These are phyloP conservation scores for Chymomyza costata DNA, from an alignment of 1,140 invertebrate genomes.

Conservation along the genomic window DNA sequence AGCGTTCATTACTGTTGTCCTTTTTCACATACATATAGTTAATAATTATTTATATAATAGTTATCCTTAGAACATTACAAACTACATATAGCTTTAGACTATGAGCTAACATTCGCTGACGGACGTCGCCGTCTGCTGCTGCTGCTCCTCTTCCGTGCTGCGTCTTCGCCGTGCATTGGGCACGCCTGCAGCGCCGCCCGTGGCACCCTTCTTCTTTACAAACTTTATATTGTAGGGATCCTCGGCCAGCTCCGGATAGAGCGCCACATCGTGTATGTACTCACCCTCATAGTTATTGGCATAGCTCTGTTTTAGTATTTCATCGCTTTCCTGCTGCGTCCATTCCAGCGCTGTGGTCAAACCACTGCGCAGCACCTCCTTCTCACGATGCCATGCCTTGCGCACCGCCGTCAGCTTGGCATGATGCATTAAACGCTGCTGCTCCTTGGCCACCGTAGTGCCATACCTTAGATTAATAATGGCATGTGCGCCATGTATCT, in stretches of 20 bases:
- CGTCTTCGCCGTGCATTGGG: slow-evolving; percentile 50
- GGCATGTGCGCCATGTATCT: slow-evolving; percentile 88
- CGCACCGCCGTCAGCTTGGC: slow-evolving; percentile 89
- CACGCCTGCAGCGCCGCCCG: slow-evolving; percentile 62
- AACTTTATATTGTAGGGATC: slow-evolving; percentile 96
- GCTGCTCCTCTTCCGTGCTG: slow-evolving; percentile 27
- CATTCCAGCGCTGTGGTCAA: slow-evolving; percentile 84
- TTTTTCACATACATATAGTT: slow-evolving; percentile 22
- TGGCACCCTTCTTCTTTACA: slow-evolving; percentile 83
- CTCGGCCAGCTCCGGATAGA: slow-evolving; percentile 94
- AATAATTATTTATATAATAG: slow-evolving; percentile 10
- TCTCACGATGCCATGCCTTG: slow-evolving; percentile 94
- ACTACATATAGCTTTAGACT: slow-evolving; percentile 12
- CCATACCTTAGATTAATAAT: slow-evolving; percentile 92
- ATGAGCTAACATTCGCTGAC: slow-evolving; percentile 51
- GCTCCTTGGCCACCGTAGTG: slow-evolving; percentile 90
- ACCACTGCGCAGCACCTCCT: slow-evolving; percentile 87
- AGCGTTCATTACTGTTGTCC: slow-evolving; percentile 12
- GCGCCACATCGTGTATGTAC: slow-evolving; percentile 91
- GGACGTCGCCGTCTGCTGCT: slow-evolving; percentile 2
- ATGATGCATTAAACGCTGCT: slow-evolving; percentile 90
- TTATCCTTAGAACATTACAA: slow-evolving; percentile 4
- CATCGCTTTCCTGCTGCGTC: slow-evolving; percentile 88
- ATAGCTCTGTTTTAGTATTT: slow-evolving; percentile 88
- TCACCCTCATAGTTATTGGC: slow-evolving; percentile 91